Conservation (phyloP, 2,888 invertebrate species). For the Alloscopus bannaensis region DNA sequence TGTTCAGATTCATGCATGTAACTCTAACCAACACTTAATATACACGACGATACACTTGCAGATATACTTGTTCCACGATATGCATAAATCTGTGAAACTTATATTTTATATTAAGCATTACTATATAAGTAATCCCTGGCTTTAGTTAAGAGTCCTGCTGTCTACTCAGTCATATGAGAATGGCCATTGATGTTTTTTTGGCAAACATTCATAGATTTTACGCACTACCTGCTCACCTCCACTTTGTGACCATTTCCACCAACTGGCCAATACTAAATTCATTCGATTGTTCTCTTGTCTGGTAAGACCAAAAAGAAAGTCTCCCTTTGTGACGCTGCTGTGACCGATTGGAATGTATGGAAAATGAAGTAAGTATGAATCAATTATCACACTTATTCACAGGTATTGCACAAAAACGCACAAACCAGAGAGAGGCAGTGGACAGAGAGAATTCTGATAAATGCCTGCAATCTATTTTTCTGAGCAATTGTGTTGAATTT, state of each 20-base stretch:
- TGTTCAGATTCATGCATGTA: not conserved
- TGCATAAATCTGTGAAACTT: no score
- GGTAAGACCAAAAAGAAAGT: not conserved
- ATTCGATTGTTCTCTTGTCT: not conserved
- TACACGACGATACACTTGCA: no score
- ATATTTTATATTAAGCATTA: not conserved
- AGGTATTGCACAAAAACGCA: no score
- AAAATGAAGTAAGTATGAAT: no score
- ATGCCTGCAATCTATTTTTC: no score
- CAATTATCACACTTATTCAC: no score
- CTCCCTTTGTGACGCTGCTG: not conserved
- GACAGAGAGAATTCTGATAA: no score
- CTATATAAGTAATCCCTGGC: not conserved
- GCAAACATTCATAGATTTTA: conserved; percentile 32
- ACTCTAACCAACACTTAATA: not conserved
- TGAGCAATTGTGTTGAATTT: no score
- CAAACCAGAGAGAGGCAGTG: no score
- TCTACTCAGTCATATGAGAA: conserved; percentile 16
- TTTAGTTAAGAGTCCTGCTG: conserved; percentile 3
- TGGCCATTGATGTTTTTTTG: conserved; percentile 32
- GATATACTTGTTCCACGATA: no score
- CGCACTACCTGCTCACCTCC: conserved; percentile 45
- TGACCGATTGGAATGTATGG: not conserved
- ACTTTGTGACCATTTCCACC: not conserved
- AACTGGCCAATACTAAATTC: not conserved